Evolutionary conservation across 2,113 vertebrate genomes (phyloP), one percentile per base, ranked within the genome.

Genomic region (Gulo gulo): DNA sequence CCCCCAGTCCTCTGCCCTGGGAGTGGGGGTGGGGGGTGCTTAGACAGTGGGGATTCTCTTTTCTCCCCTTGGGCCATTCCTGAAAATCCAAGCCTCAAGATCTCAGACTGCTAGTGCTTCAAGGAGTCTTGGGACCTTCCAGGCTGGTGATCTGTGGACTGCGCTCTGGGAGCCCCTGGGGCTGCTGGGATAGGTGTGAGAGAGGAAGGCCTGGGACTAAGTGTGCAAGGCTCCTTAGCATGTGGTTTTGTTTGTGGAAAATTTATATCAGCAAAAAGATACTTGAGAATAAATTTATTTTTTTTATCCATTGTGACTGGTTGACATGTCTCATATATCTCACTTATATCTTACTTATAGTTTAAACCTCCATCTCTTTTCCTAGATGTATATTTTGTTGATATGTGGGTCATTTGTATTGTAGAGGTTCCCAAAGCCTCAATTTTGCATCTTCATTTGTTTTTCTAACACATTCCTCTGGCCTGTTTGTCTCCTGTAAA

Each of bases 171-270:
- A 86, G 4, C 4, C 21, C n/a, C 45, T 12, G 1, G 20, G 8
- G 52, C 16, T 23, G 26, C 36, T 29, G 31, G 80, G 45, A 61
- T 26, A 13, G 2, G 8, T 42, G 11, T 61, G 39, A 45, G 26
- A 39, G 36, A 2, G 3, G 11, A n/a, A 18, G 71, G 34, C 45
- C 0, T 2, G 23, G 2, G 2, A 3, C 47, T 2, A 4, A 47
- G 47, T 14, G 45, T 29, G 59, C 83, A 52, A 26, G 18, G 12
- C 50, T 63, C 84, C 2, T 4, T 15, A 55, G 57, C 39, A 7
- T 81, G 47, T 21, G 39, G 67, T 36, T 78, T 21, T 18, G 16
- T 45, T 39, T 69, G 57, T n/a, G 67, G 23, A 59, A 50, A 42
- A 52, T 73, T 65, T 88, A 55, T 55, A 55, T 55, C 52, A 55